Conservation (phyloP, 2,888 invertebrate genomes). For the Melinopterus prodromus region DNA sequence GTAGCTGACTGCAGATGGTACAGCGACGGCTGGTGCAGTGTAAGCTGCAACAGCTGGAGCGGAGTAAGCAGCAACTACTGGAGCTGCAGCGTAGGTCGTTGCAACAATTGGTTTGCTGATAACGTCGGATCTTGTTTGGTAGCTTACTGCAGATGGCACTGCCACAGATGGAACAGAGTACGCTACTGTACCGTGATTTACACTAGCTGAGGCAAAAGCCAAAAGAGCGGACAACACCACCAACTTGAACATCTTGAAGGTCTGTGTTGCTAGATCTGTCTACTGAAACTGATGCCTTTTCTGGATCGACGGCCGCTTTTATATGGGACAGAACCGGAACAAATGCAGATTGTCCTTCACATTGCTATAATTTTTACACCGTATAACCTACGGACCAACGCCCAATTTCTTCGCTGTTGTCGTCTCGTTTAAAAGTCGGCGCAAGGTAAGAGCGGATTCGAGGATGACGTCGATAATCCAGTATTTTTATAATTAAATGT, state of each 20-base stretch:
- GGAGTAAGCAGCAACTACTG: neutral
- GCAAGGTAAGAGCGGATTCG: conserved; percentile 29
- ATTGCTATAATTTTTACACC: conserved; percentile 29
- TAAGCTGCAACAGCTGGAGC: conserved; percentile 14
- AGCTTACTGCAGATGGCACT: too few species aligned
- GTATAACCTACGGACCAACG: conserved; percentile 26
- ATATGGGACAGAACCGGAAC: conserved; percentile 33
- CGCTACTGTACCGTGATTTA: conserved; percentile 51
- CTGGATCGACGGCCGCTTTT: conserved; percentile 24
- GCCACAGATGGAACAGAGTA: conserved; percentile 47
- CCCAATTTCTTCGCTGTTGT: conserved; percentile 34
- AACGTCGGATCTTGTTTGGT: too few species aligned
- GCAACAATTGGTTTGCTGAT: neutral
- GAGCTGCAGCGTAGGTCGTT: conserved; percentile 37
- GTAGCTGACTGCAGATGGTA: conserved; percentile 57
- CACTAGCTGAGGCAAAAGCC: conserved; percentile 64
- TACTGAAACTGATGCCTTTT: conserved; percentile 35
- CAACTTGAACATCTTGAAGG: conserved; percentile 63
- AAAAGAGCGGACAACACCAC: conserved; percentile 69
- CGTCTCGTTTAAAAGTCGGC: conserved; percentile 22
- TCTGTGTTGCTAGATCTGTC: conserved; percentile 47
- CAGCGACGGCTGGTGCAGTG: conserved; percentile 49
- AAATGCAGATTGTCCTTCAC: conserved; percentile 30
- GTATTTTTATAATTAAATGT: neutral
- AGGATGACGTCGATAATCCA: conserved; percentile 4